Conservation (phyloP, 2,888 invertebrate species). For the Sphaerophoria rueppellii region DNA sequence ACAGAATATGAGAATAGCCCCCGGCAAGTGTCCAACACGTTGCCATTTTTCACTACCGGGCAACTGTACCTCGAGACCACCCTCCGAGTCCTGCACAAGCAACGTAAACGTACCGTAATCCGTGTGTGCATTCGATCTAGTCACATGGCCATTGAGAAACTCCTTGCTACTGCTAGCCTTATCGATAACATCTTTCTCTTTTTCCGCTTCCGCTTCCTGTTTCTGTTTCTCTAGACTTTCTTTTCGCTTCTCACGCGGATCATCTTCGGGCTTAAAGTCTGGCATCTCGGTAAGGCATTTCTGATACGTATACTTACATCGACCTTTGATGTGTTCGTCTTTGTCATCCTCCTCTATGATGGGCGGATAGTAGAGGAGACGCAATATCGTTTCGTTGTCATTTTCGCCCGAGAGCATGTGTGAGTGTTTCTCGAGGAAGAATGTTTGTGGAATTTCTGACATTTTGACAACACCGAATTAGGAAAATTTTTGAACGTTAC, state of each 20-base stretch:
- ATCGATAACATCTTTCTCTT: slow-evolving; percentile 68
- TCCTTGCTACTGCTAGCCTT: slow-evolving; percentile 79
- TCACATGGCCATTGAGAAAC: slow-evolving; percentile 81
- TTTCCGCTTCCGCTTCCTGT: slow-evolving; percentile 63
- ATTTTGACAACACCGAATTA: slow-evolving; percentile 38
- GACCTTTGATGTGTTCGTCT: slow-evolving; percentile 82
- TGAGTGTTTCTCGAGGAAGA: slow-evolving; percentile 86
- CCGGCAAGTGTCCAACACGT: slow-evolving; percentile 89
- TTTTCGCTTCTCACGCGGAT: slow-evolving; percentile 76
- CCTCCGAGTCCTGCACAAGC: slow-evolving; percentile 88
- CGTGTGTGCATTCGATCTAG: slow-evolving; percentile 88
- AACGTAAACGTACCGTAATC: slow-evolving; percentile 91
- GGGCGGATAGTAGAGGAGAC: slow-evolving; percentile 89
- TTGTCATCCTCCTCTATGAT: slow-evolving; percentile 85
- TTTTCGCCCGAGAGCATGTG: slow-evolving; percentile 86
- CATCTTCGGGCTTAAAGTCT: slow-evolving; percentile 81
- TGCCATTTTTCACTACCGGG: slow-evolving; percentile 87
- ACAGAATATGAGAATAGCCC: slow-evolving; percentile 89
- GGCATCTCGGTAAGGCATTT: slow-evolving; percentile 80
- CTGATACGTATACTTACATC: slow-evolving; percentile 82
- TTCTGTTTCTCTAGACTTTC: slow-evolving; percentile 76
- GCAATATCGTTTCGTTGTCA: slow-evolving; percentile 86
- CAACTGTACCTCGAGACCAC: slow-evolving; percentile 86
- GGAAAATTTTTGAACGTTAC: slow-evolving; percentile 33
- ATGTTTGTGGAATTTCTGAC: slow-evolving; percentile 85